Evolutionary conservation across 2,888 invertebrate genomes (phyloP).

Genomic region (Abrostola triplasia): DNA sequence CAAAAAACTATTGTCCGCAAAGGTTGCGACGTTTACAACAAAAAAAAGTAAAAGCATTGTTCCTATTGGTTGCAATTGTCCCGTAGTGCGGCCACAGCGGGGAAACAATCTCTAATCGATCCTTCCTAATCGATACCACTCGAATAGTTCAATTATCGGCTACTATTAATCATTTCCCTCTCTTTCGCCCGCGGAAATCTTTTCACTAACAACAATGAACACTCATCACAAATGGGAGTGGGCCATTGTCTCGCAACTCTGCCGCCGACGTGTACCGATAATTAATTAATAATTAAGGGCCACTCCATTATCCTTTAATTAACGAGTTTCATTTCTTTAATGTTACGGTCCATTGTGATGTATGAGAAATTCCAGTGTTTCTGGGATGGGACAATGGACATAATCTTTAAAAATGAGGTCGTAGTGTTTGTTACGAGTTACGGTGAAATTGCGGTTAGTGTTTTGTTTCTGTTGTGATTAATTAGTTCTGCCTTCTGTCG

Average conservation of each 20-base stretch:
- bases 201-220: slow-evolving; percentile 62
- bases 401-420: slow-evolving; percentile 35
- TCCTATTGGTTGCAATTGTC: slow-evolving; percentile 25
- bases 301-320: slow-evolving; percentile 68
- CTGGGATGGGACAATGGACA: slow-evolving; percentile 20
- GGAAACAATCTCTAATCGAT: slow-evolving; percentile 51
- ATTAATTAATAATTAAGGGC: slow-evolving; percentile 75
- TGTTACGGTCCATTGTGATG: slow-evolving; percentile 50
- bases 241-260: slow-evolving; percentile 64
- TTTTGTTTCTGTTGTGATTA: not conserved
- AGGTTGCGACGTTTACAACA: slow-evolving; percentile 27
- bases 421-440: slow-evolving; percentile 1
- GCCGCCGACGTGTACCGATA: slow-evolving; percentile 66
- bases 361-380: slow-evolving; percentile 39
- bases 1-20: slow-evolving; percentile 31
- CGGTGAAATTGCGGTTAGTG: not conserved
- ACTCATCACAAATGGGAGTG: slow-evolving; percentile 60
- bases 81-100: slow-evolving; percentile 27
- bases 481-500: not conserved
- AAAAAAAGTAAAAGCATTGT: slow-evolving; percentile 38
- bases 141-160: slow-evolving; percentile 56
- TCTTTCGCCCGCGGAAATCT: slow-evolving; percentile 55
- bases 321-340: slow-evolving; percentile 59
- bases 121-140: slow-evolving; percentile 51
- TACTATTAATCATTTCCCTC: slow-evolving; percentile 57